These are phyloP conservation scores for Platanista minor DNA, from an alignment of 2,113 vertebrate species.

Conservation along the genomic window DNA sequence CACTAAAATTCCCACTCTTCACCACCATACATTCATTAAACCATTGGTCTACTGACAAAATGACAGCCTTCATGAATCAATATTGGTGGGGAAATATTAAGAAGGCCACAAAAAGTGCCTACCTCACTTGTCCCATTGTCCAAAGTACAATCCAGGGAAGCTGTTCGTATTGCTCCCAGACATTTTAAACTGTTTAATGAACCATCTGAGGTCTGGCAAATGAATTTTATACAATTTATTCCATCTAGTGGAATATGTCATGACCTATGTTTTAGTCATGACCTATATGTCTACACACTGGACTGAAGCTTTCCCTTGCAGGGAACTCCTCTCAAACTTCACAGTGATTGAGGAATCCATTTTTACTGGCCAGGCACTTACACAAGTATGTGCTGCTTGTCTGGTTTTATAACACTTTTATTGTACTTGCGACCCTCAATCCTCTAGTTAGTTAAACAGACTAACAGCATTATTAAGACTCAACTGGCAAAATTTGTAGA, in stretches of 20 bases:
- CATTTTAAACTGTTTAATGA: not conserved
- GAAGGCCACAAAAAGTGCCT: not conserved
- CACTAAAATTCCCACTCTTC: not conserved
- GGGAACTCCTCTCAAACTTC: not conserved
- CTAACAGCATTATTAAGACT: not conserved
- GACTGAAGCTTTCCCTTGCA: not conserved
- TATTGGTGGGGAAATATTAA: not conserved
- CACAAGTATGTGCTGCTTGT: not conserved
- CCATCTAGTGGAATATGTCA: not conserved
- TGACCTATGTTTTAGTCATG: not conserved
- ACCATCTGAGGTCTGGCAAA: not conserved
- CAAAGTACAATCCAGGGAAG: not conserved
- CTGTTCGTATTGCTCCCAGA: not conserved
- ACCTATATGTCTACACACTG: not conserved
- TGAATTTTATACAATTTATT: not conserved
- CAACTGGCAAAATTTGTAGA: not conserved
- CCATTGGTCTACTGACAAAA: not conserved
- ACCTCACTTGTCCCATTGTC: not conserved
- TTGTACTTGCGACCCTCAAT: not conserved
- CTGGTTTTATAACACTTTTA: not conserved
- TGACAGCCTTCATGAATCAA: not conserved
- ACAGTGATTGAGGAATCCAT: not conserved
- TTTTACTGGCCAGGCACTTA: not conserved
- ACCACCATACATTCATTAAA: not conserved
- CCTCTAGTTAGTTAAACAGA: not conserved